Evolutionary conservation across 64 coral and sea anemone genomes (phyloP).

Genomic region (Acropora yongei): DNA sequence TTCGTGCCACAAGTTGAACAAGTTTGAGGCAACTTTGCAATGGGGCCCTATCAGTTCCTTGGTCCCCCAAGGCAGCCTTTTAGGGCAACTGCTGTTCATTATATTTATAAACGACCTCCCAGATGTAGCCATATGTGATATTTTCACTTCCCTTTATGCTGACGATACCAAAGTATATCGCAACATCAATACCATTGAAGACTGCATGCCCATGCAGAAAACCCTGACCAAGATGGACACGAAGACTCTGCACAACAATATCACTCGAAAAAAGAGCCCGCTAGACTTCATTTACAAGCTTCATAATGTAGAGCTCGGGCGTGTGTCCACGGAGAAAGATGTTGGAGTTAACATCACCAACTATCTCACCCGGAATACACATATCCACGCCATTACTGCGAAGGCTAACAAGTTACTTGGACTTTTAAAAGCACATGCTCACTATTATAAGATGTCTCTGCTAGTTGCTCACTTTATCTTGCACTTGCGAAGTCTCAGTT

Average conservation of each 20-base stretch:
- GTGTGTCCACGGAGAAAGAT: neutral
- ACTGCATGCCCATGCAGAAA: neutral
- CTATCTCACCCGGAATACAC: neutral
- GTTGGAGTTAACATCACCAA: neutral
- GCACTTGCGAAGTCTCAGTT: neutral
- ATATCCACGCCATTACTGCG: neutral
- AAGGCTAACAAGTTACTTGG: neutral
- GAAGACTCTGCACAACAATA: too few relatives aligned
- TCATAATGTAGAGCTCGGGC: too few relatives aligned
- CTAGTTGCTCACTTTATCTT: neutral
- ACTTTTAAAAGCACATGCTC: conserved; percentile 10
- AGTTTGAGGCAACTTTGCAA: too few relatives aligned
- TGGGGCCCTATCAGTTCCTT: too few relatives aligned
- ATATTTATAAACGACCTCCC: neutral
- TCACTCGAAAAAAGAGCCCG: too few relatives aligned
- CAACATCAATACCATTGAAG: neutral
- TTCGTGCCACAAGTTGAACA: too few relatives aligned
- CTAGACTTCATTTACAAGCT: too few relatives aligned
- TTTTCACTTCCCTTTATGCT: conserved; percentile 16
- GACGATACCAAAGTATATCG: neutral
- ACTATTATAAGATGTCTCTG: neutral
- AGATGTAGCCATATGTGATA: neutral
- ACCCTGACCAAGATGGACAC: too few relatives aligned
- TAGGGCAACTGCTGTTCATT: too few relatives aligned
- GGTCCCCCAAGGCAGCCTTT: too few relatives aligned